Evolutionary conservation across 2,888 invertebrate species (phyloP), one percentile per base, ranked within the genome.

Genomic region (Drepanosiphum platanoidis): DNA sequence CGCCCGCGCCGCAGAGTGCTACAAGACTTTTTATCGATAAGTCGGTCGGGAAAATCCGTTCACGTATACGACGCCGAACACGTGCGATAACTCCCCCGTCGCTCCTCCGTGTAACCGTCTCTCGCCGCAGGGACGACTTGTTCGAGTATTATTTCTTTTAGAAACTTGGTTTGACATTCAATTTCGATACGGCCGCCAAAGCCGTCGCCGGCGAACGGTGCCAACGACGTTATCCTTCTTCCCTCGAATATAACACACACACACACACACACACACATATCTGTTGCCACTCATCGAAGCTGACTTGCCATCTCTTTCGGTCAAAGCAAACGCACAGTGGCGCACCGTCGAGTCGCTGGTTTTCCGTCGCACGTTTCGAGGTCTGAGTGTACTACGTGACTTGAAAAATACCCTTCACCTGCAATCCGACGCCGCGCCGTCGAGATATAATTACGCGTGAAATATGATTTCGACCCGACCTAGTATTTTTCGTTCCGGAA

Each of bases 101-200:
- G n/a, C 52, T 18, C 22, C 52, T 8, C 27, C 42, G n/a, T n/a
- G n/a, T n/a, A 3, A 52, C 42, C n/a, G 11, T 15, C n/a, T n/a
- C n/a, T n/a, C n/a, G n/a, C n/a, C n/a, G n/a, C n/a, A n/a, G n/a
- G n/a, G 36, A 3, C 64, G 39, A 42, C 78, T 42, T 13, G 32
- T 39, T 42, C 42, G 66, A 7, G 66, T 79, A 79, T 79, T 68
- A 79, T 80, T 80, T 70, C 70, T 80, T 80, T 52, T 80, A 58
- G 58, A 80, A 80, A 80, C 80, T 80, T 70, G 18, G 34, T 80
- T 80, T 34, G 68, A 80, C 79, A 70, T 80, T 80, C 80, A 70
- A 80, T 80, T 80, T 70, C 36, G 80, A 70, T 80, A 70, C 52
- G 36, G 42, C 42, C 22, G 32, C 27, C 39, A 42, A 39, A 39